Evolutionary conservation across 2,797 vertebrate genomes (phyloP).

Genomic region (Crypturellus tataupa): DNA sequence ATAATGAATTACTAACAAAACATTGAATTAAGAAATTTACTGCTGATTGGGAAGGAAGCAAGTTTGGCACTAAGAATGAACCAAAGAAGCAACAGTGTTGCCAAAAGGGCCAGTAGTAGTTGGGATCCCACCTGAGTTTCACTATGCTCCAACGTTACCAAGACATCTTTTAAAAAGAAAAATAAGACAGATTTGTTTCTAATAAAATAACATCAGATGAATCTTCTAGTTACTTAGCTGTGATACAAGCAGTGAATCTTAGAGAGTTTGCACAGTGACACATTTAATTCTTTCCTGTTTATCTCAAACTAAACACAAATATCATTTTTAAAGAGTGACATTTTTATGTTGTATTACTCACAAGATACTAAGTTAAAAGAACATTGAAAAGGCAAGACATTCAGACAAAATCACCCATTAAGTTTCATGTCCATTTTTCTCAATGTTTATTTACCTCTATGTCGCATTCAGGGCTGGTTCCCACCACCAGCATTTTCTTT

Average conservation of each 20-base stretch:
- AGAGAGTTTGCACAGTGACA: background rate
- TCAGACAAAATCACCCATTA: conserved; percentile 9
- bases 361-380: background rate
- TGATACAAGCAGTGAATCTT: background rate
- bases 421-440: background rate
- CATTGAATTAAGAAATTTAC: background rate
- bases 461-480: background rate
- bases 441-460: background rate
- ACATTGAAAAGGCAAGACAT: background rate
- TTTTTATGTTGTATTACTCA: conserved; percentile 18
- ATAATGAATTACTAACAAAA: background rate
- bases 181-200: background rate
- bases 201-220: conserved; percentile 5
- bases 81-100: background rate
- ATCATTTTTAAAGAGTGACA: background rate
- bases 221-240: background rate
- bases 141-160: background rate
- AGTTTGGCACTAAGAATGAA: background rate
- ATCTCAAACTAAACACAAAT: conserved; percentile 12
- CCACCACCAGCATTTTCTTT: background rate
- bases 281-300: background rate
- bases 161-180: background rate
- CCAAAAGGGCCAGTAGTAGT: background rate
- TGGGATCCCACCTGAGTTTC: background rate
- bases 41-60: background rate